Conservation (phyloP, 2,113 vertebrate genomes). For the Colius striatus region DNA sequence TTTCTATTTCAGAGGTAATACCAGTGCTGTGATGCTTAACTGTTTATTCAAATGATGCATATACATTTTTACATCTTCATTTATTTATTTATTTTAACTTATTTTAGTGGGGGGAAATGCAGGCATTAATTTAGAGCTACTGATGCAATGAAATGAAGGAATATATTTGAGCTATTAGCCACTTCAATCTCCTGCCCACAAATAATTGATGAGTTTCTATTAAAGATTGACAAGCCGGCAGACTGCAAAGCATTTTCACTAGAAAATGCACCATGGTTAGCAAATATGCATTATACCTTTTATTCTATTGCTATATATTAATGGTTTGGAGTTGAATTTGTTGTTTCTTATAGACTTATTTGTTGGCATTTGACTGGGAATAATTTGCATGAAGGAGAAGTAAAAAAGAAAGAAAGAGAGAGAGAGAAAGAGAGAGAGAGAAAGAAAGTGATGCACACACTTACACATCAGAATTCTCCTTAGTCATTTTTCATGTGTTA, state of each 20-base stretch:
- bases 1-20: conserved; percentile 48
- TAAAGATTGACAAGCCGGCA: conserved; percentile 86
- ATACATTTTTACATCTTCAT: conserved; percentile 71
- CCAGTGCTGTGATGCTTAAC: conserved; percentile 59
- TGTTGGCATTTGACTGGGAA: conserved; percentile 58
- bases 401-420: background rate
- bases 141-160: conserved; percentile 85
- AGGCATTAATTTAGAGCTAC: conserved; percentile 84
- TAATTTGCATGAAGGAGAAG: conserved; percentile 40
- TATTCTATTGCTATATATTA: conserved; percentile 68
- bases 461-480: background rate
- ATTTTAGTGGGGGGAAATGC: conserved; percentile 72
- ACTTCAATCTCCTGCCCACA: conserved; percentile 87
- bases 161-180: conserved; percentile 88
- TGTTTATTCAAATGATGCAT: conserved; percentile 72
- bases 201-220: conserved; percentile 91
- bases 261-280: conserved; percentile 76
- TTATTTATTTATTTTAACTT: conserved; percentile 74
- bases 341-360: conserved; percentile 65
- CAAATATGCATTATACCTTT: conserved; percentile 74
- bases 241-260: conserved; percentile 81
- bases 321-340: conserved; percentile 65
- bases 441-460: background rate
- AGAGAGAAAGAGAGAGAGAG: background rate
- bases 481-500: conserved; percentile 53